Conservation (phyloP, 2,113 vertebrate species). For the Garra rufa region DNA sequence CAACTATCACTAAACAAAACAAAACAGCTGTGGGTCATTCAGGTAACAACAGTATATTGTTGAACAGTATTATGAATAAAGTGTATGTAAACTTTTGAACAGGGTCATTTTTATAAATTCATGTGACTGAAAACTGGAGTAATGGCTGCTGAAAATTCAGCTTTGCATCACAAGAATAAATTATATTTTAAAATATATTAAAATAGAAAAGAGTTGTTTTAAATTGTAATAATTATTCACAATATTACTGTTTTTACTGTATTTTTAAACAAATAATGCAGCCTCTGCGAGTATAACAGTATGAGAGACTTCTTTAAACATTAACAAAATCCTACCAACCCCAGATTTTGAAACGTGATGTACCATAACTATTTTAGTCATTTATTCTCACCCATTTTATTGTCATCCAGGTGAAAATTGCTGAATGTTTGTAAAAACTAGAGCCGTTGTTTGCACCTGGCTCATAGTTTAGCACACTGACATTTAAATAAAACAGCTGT, state of each 20-base stretch:
- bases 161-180: background rate
- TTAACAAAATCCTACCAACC: too few relatives aligned
- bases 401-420: background rate
- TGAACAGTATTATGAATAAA: too few relatives aligned
- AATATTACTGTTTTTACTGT: background rate
- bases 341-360: too few relatives aligned
- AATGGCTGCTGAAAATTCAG: background rate
- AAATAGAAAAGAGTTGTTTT: background rate
- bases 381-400: background rate
- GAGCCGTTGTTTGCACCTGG: background rate
- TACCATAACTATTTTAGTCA: too few relatives aligned
- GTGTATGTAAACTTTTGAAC: too few relatives aligned
- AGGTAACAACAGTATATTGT: too few relatives aligned
- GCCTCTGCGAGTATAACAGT: background rate
- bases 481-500: background rate
- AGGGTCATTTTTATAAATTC: too few relatives aligned
- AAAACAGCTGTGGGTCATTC: too few relatives aligned
- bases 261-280: background rate
- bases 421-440: slow-evolving; percentile 3
- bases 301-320: too few relatives aligned
- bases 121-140: background rate
- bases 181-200: background rate
- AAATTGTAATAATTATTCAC: background rate
- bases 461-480: background rate
- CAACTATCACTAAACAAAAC: too few relatives aligned